A percentile compares a stretch with the other conserved stretches of the same genome.
These are phyloP conservation scores for Cuniculus paca DNA, from an alignment of 2,797 vertebrate species.

Conservation along the genomic window DNA sequence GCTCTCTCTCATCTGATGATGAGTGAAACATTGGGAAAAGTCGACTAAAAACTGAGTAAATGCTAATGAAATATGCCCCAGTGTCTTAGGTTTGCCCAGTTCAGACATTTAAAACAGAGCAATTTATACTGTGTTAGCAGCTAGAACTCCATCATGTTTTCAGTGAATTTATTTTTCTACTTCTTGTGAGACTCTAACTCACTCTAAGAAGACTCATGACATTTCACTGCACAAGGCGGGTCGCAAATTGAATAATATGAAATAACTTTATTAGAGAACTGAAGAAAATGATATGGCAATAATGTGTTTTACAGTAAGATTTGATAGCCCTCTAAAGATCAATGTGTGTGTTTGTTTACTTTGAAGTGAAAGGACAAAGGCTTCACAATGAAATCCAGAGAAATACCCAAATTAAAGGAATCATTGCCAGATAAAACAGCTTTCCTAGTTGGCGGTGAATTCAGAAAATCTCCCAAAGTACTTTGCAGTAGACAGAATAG, in stretches of 20 bases:
- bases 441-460: conserved; percentile 49
- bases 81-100: conserved; percentile 85
- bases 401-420: conserved; percentile 45
- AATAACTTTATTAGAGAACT: conserved; percentile 82
- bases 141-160: conserved; percentile 85
- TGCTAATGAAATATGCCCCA: conserved; percentile 85
- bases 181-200: conserved; percentile 83
- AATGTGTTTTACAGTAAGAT: conserved; percentile 80
- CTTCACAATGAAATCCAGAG: conserved; percentile 69
- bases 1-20: conserved; percentile 86
- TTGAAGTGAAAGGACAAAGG: conserved; percentile 79
- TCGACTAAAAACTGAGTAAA: conserved; percentile 86
- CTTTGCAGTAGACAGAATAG: conserved; percentile 53
- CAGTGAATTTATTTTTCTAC: conserved; percentile 83
- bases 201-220: conserved; percentile 83
- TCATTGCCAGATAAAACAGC: conserved; percentile 43
- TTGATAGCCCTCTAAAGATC: conserved; percentile 81
- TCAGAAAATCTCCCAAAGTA: conserved; percentile 49
- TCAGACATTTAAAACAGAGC: conserved; percentile 87
- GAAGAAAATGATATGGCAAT: conserved; percentile 80
- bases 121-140: conserved; percentile 86
- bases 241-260: conserved; percentile 81
- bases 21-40: conserved; percentile 84
- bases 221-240: conserved; percentile 68
- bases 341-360: conserved; percentile 81